Conservation (phyloP, 2,113 vertebrate species). For the Phalacrocorax aristotelis region DNA sequence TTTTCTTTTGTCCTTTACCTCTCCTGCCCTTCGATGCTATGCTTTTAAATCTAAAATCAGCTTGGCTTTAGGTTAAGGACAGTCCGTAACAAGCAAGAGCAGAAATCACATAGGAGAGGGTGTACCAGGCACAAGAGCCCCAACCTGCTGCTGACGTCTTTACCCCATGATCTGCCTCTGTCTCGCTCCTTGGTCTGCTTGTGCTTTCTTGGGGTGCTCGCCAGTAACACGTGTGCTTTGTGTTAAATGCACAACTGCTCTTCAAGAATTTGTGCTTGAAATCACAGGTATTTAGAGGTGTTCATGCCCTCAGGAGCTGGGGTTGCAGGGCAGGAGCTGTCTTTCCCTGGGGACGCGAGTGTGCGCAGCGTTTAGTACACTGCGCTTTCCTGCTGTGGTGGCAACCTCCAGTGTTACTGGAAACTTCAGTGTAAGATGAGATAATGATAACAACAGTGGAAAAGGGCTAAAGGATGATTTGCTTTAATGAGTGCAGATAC, state of each 20-base stretch:
- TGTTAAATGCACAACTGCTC: background rate
- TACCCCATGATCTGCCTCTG: fast-evolving
- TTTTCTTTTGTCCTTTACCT: background rate
- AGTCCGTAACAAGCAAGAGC: background rate
- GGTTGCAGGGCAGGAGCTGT: background rate
- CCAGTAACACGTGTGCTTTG: fast-evolving
- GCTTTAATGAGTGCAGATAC: background rate
- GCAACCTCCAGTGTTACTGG: background rate
- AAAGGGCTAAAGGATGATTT: background rate
- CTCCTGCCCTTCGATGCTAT: background rate
- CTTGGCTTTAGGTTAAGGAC: background rate
- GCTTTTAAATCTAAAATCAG: background rate
- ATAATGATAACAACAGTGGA: background rate
- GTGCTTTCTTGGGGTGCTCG: background rate
- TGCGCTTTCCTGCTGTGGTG: background rate
- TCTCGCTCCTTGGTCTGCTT: background rate
- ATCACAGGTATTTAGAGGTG: background rate
- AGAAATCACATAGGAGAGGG: background rate
- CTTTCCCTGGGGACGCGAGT: background rate
- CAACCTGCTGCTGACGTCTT: background rate
- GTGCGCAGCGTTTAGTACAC: fast-evolving
- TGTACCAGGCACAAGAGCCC: background rate
- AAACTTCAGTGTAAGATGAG: background rate
- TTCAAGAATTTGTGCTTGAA: background rate
- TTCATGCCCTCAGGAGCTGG: background rate